Evolutionary conservation across 2,113 vertebrate species (phyloP).

Genomic region (Felis catus): F.catus_Fca126_mat1.0 CM031429.1:30719001-30719500

Average conservation of each 20-base stretch:
- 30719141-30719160: not conserved
- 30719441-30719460: not conserved
- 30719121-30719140: not conserved
- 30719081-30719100: too few relatives aligned
- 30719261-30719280: not conserved
- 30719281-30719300: not conserved
- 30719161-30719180: not conserved
- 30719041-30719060: not conserved
- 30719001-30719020: not conserved
- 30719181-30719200: not conserved
- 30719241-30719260: not conserved
- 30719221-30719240: not conserved
- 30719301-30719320: not conserved
- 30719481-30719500: not conserved
- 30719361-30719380: not conserved
- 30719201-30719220: not conserved
- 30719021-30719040: not conserved
- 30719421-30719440: not conserved
- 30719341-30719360: not conserved
- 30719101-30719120: too few relatives aligned
- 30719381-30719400: not conserved
- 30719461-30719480: not conserved
- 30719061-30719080: not conserved
- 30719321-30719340: not conserved
- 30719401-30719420: not conserved